Percentiles rank a stretch among this genome's conserved stretches.
Conservation (phyloP, 2,113 vertebrate species). For the Phaetusa simplex region DNA sequence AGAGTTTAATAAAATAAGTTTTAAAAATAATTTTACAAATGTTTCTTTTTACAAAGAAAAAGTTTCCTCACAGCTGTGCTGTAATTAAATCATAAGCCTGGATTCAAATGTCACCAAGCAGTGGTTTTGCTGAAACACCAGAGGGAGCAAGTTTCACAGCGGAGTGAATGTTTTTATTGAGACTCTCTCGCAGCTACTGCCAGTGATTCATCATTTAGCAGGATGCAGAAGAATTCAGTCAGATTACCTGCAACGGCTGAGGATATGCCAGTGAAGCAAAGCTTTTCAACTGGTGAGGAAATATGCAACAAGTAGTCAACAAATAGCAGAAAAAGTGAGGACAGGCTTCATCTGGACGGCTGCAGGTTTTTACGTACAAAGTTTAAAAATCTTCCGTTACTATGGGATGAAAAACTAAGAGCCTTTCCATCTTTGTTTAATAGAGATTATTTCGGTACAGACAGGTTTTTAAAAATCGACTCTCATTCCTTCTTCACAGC, state of each 20-base stretch:
- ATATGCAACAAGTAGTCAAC: not conserved
- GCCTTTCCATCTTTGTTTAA: not conserved
- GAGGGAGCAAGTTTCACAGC: slow-evolving; percentile 57
- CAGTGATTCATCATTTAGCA: not conserved
- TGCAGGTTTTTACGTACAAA: not conserved
- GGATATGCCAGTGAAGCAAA: not conserved
- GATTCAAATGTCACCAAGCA: not conserved
- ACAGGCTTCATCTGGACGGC: not conserved
- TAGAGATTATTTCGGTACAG: not conserved
- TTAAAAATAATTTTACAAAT: not conserved
- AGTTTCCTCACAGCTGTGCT: not conserved
- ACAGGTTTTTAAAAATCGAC: not conserved
- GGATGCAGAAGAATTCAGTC: not conserved
- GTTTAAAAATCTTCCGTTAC: not conserved
- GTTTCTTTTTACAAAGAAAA: not conserved
- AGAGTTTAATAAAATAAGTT: not conserved
- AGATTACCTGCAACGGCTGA: not conserved
- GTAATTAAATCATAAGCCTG: not conserved
- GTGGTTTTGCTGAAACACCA: slow-evolving; percentile 5
- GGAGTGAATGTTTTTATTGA: not conserved
- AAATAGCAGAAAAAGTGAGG: not conserved
- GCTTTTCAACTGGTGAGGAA: not conserved
- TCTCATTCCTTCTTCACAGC: not conserved
- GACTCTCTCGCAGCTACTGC: not conserved
- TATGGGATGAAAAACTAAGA: not conserved